Percentiles rank a stretch among this genome's conserved stretches.
Evolutionary conservation across 2,113 vertebrate genomes (phyloP).

Genomic region (Haplochromis burtoni): DNA sequence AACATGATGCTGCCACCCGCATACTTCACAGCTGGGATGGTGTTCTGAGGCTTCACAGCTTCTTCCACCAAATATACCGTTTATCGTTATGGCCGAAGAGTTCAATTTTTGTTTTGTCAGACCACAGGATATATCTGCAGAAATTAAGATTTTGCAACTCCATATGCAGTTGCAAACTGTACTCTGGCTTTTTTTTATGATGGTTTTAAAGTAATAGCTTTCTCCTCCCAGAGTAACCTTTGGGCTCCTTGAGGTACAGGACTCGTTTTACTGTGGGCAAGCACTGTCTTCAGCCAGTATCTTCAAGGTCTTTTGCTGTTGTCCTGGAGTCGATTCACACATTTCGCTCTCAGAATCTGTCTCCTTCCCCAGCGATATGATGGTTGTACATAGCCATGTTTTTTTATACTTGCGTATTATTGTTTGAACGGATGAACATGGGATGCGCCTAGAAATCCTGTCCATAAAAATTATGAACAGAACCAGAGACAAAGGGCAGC

Average conservation of each 20-base stretch:
- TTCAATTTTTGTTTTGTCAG: background rate
- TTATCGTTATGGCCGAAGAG: background rate
- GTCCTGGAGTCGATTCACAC: background rate
- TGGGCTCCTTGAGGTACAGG: background rate
- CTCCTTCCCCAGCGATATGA: background rate
- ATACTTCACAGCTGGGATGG: background rate
- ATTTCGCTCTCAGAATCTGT: background rate
- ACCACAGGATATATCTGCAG: background rate
- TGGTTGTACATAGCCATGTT: background rate
- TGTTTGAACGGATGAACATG: background rate
- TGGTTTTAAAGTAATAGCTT: background rate
- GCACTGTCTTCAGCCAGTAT: background rate
- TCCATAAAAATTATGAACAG: no score
- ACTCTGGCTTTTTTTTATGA: background rate
- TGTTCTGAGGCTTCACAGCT: background rate
- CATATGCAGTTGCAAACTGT: background rate
- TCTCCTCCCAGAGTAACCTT: background rate
- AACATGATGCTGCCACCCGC: background rate
- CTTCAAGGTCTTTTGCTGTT: background rate
- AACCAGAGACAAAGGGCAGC: no score
- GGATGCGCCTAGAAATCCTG: no score
- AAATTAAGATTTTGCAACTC: background rate
- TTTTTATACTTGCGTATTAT: background rate
- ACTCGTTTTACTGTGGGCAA: background rate
- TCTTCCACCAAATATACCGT: background rate